Base-by-base conservation (phyloP, 2,113 vertebrate genomes). In the Herpetotheres cachinnans region DNA sequence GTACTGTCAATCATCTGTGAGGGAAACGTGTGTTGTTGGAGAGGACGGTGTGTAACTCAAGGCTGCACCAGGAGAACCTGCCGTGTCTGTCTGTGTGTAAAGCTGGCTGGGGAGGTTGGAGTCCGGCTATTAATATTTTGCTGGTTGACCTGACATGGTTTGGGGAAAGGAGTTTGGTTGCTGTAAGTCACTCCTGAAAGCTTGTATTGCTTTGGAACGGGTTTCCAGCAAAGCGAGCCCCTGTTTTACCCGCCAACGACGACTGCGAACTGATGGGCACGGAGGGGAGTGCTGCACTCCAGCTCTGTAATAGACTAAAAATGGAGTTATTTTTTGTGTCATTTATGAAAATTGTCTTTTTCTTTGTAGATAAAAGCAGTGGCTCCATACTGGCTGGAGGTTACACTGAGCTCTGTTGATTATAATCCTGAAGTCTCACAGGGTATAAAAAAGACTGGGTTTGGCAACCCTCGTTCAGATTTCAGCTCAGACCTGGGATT, bases 41-140 rank as follows among this genome's bases (percentile, higher is more conserved):
- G 46, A 30, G 71, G 30, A 56, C 0, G 1, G 66, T 14, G 54
- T 40, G 84, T 71, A 56, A 79, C 44, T 38, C 1, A 0, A 79
- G 89, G 87, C 91, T 52, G 73, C 70, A n/a, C 93, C 95, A 40
- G 91, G 87, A 69, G 78, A 91, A 94, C 95, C 95, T 96, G 91
- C 84, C 2, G 1, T 32, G 80, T 46, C 42, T 74, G 93, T 27
- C 58, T 89, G 70, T 1, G 0, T 20, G 63, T 3, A 6, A 8
- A 77, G 71, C 86, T 69, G 89, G 50, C 80, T 81, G 42, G 69
- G 72, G 72, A 89, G 86, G 38, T 49, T 86, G 67, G 81, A 36
- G 80, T 27, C 77, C 3, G 4, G 63, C 87, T 80, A 6, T 76
- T 89, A 66, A 17, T 81, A 44, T 55, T 83, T 34, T 88, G 22